Conservation (phyloP, 2,888 invertebrate genomes). For the Drosophila lacicola region DNA sequence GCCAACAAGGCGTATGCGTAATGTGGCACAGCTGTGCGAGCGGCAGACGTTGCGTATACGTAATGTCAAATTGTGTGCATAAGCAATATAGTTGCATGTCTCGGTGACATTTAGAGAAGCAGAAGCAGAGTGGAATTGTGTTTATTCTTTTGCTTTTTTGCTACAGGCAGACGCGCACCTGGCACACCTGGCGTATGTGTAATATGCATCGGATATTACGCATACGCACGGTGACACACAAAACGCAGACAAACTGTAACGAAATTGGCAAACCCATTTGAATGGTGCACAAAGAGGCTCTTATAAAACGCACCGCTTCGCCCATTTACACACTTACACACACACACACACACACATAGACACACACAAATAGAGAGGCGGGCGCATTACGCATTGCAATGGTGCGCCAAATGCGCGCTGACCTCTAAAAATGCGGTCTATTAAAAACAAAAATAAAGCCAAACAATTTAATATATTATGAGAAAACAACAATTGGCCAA, state of each 20-base stretch:
- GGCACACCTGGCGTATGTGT: conserved; percentile 53
- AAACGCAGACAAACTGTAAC: conserved; percentile 6
- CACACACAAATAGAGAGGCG: conserved; percentile 29
- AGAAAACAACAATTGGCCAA: conserved; percentile 74
- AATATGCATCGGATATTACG: conserved; percentile 41
- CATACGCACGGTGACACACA: conserved; percentile 49
- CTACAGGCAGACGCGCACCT: background rate
- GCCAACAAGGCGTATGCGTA: conserved; percentile 55
- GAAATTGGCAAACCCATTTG: conserved; percentile 14
- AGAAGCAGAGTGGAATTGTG: background rate
- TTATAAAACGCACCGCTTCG: conserved; percentile 19
- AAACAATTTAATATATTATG: conserved; percentile 65
- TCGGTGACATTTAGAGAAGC: too few species aligned
- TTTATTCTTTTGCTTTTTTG: background rate
- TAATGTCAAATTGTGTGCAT: conserved; percentile 13
- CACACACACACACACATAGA: conserved; percentile 24
- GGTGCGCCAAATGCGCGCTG: conserved; percentile 75
- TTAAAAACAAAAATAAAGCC: conserved; percentile 54
- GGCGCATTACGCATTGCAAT: conserved; percentile 59
- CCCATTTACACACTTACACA: conserved; percentile 40
- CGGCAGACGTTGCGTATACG: conserved; percentile 23
- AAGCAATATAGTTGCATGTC: conserved; percentile 9
- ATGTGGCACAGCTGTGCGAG: conserved; percentile 45
- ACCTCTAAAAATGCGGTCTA: conserved; percentile 80
- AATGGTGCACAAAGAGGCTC: conserved; percentile 22